Evolutionary conservation across 2,113 vertebrate species (phyloP), one percentile per base, ranked within the genome.

Genomic region (Pygoscelis adeliae): DNA sequence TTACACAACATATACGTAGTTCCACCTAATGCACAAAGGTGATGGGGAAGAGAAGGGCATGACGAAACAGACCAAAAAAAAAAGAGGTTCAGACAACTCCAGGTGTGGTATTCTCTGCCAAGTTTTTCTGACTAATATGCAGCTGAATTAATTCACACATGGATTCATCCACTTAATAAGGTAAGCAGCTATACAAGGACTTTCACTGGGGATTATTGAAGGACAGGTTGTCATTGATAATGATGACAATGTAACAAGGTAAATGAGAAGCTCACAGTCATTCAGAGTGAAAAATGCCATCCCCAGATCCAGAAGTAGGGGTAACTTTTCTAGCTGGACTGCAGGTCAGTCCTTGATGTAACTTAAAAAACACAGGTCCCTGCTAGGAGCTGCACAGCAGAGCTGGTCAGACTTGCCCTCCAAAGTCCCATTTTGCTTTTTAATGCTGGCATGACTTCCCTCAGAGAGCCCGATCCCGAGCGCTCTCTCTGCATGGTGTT

Each of bases 381-480:
- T 6, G 2, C 47, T 49, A 34, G 46, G 46, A 63, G 44, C n/a
- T 83, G n/a, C 20, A 11, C 4, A 8, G 69, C 29, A 69, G 29
- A 71, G 59, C 25, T 40, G 13, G 4, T 50, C 12, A 32, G 14
- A 13, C 11, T 32, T 58, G 42, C 32, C 15, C 18, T 62, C 26
- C 21, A 34, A n/a, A 70, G 40, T 7, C 17, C 25, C 14, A 3
- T 29, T 55, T 3, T 38, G 11, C 13, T 38, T 87, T 56, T 55
- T 46, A 77, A 30, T 0, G 5, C 22, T 63, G 56, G 6, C 42
- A 59, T 15, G 13, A 32, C 15, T 61, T 46, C 53, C 50, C 2
- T 4, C 1, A 2, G 40, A 47, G 10, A 42, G 12, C 17, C 10
- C 8, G 11, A 0, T 13, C 20, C 49, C 9, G 3, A 40, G 36